Conservation (phyloP, 1,140 invertebrate genomes). For the Nephila pilipes region DNA sequence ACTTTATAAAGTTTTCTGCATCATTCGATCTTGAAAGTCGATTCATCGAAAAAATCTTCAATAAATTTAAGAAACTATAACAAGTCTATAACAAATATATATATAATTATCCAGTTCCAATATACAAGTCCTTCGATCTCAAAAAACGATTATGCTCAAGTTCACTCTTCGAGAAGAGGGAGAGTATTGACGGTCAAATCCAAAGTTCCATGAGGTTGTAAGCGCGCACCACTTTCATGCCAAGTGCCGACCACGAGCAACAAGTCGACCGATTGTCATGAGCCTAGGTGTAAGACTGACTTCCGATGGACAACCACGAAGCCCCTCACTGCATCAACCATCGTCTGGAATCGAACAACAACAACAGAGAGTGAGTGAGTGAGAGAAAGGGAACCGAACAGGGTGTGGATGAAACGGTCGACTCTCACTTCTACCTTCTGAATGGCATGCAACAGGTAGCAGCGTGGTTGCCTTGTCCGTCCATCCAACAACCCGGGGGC, state of each 20-base stretch:
- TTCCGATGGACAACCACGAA: conserved; percentile 64
- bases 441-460: conserved; percentile 57
- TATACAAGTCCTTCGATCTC: neutral
- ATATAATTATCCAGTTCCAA: neutral
- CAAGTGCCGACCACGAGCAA: conserved; percentile 7
- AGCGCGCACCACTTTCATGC: neutral
- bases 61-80: no score
- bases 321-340: conserved; percentile 57
- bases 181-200: conserved; percentile 5
- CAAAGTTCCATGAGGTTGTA: neutral
- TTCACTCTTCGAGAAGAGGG: neutral
- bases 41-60: neutral
- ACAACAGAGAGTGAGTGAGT: conserved; percentile 33
- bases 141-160: neutral
- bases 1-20: neutral
- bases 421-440: conserved; percentile 63
- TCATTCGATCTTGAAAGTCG: neutral
- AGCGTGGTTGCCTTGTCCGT: conserved; percentile 28
- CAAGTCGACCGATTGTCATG: conserved; percentile 20
- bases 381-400: neutral
- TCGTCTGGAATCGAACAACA: conserved; percentile 25
- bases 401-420: neutral
- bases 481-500: conserved; percentile 30
- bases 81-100: neutral
- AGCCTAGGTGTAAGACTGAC: conserved; percentile 50